Base-by-base conservation (phyloP, 2,888 invertebrate species). In the Helicoverpa assulta region DNA sequence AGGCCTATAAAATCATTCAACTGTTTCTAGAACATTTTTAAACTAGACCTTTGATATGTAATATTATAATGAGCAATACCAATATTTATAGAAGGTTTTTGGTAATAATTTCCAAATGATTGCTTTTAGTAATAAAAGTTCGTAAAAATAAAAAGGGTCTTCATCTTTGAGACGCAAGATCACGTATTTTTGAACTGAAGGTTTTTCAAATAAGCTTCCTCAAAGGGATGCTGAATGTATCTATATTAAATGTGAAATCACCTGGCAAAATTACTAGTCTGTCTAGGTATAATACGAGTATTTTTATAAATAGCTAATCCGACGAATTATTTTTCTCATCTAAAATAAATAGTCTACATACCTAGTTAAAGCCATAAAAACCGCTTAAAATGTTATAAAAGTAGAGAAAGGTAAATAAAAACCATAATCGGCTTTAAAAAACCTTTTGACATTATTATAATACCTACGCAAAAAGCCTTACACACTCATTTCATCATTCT, bases 81-180 rank as follows among this genome's bases (percentile, higher is more conserved):
- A n/a, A n/a, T 47, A 47, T 16, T 16, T n/a, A 16, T 47, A 47
- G 18, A 56, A 12, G 33, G 5, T 18, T 33, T 56, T 26, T 18
- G 8, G 37, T 18, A 33, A 56, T 29, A 18, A 21, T 53, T 53
- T 53, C 53, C 53, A 26, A 26, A 33, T 33, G 33, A 37, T 56
- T 56, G 29, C 56, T 26, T 56, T 33, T 37, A 56, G 19, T 40
- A 40, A 40, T 40, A 40, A 40, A 40, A 40, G 40, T 40, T 40
- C 10, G 40, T 40, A 40, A 40, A 14, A 40, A 40, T 56, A 37
- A 56, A 56, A 56, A 56, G 47, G 47, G n/a, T n/a, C 47, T 47
- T 12, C 12, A n/a, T 47, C 16, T 47, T 47, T n/a, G n/a, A 47
- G 47, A n/a, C 47, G 47, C 5, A n/a, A 47, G 47, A 47, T 47